Conservation (phyloP, 2,113 vertebrate genomes). For the Maccullochella peelii region DNA sequence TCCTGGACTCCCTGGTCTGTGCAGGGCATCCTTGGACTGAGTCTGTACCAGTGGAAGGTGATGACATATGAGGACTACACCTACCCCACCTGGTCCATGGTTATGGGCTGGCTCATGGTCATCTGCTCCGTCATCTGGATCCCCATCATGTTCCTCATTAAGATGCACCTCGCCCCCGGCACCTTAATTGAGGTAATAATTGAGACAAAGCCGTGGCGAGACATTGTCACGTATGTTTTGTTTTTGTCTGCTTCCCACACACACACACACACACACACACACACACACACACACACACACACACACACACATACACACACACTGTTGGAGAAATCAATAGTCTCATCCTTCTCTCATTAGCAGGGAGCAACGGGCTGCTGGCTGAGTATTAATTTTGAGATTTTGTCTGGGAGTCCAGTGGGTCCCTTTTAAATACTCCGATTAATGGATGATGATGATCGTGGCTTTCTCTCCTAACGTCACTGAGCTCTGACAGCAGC, state of each 20-base stretch:
- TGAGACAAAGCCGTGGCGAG: conserved; percentile 20
- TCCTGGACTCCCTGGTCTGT: not conserved
- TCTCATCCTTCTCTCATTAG: conserved; percentile 61
- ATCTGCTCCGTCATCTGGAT: conserved; percentile 99
- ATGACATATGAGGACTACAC: conserved; percentile 97
- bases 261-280: not conserved
- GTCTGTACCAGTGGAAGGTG: conserved; percentile 97
- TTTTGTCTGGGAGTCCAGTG: conserved; percentile 40
- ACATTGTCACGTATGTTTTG: conserved; percentile 28
- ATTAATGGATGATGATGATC: conserved; percentile 62
- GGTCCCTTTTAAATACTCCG: conserved; percentile 62
- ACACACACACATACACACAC: conserved; percentile 39
- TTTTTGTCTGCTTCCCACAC: conserved; percentile 2
- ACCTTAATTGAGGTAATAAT: conserved; percentile 90
- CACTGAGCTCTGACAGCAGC: conserved; percentile 36
- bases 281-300: conserved; percentile 6
- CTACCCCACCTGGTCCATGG: conserved; percentile 98
- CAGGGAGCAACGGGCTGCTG: conserved; percentile 31
- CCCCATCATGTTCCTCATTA: conserved; percentile 97
- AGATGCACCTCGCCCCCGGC: conserved; percentile 97
- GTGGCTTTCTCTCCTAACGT: conserved; percentile 38
- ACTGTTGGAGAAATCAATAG: conserved; percentile 63
- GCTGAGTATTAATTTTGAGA: conserved; percentile 61
- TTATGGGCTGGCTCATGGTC: conserved; percentile 97
- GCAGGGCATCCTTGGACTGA: conserved; percentile 96